Evolutionary conservation across 2,888 invertebrate species (phyloP).

Genomic region (Eurytoma californica): DNA sequence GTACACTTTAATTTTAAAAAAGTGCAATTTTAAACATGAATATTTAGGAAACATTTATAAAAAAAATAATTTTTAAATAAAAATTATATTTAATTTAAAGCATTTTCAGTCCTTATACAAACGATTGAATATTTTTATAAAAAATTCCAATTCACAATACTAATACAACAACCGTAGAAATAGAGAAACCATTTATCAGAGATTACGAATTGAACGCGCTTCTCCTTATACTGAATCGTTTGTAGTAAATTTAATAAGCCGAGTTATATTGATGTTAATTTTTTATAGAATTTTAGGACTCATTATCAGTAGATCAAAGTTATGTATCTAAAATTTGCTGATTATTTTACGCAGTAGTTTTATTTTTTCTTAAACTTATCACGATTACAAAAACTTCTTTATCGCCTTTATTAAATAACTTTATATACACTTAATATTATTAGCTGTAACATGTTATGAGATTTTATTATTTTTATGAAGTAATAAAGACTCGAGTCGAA

Average conservation of each 20-base stretch:
- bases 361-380: slow-evolving; percentile 34
- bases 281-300: no score
- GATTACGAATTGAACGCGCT: slow-evolving; percentile 35
- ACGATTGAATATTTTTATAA: slow-evolving; percentile 3
- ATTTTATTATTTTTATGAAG: slow-evolving; percentile 28
- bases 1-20: not conserved
- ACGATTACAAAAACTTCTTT: slow-evolving; percentile 47
- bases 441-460: slow-evolving; percentile 40
- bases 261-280: no score
- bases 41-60: not conserved
- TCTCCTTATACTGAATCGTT: not conserved
- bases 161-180: not conserved
- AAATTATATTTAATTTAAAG: not conserved
- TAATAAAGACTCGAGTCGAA: slow-evolving; percentile 39
- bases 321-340: not conserved
- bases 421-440: slow-evolving; percentile 52
- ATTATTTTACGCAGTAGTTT: slow-evolving; percentile 27
- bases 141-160: not conserved
- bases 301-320: no score
- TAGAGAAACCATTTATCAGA: not conserved
- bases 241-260: no score
- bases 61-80: not conserved
- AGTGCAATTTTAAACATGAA: not conserved
- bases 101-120: not conserved
- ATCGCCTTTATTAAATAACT: slow-evolving; percentile 49